A percentile compares a stretch with the other conserved stretches of the same genome.
phyloP scores from a whole-genome alignment of 2,797 vertebrate species.

The Spondyliosoma cantharus region DNA sequence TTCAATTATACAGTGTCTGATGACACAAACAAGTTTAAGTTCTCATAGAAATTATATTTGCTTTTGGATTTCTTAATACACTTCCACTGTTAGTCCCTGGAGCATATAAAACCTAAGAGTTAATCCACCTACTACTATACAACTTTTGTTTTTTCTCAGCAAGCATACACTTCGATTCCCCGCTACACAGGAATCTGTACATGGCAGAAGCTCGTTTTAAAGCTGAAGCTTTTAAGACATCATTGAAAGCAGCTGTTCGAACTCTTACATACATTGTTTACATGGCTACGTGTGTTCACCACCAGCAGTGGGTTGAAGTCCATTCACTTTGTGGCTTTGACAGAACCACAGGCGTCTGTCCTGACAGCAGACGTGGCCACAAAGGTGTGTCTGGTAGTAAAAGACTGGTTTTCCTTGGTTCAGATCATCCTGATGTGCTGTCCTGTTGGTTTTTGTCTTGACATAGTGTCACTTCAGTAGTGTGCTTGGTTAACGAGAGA shows the following conservation, averaged over 20 bases:
- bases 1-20: slow-evolving; percentile 46
- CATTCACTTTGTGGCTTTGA: slow-evolving; percentile 36
- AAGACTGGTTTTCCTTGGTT: slow-evolving; percentile 40
- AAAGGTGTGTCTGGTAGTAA: slow-evolving; percentile 9
- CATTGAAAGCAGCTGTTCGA: slow-evolving; percentile 74
- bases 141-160: slow-evolving; percentile 55
- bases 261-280: slow-evolving; percentile 70
- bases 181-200: slow-evolving; percentile 62
- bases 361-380: slow-evolving; percentile 17
- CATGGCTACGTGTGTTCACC: slow-evolving; percentile 72
- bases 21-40: slow-evolving; percentile 52
- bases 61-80: slow-evolving; percentile 18
- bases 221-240: slow-evolving; percentile 81
- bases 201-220: slow-evolving; percentile 70
- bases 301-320: slow-evolving; percentile 44
- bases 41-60: slow-evolving; percentile 53
- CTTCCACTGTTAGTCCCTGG: slow-evolving; percentile 27
- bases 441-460: slow-evolving; percentile 42
- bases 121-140: slow-evolving; percentile 43
- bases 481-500: slow-evolving; percentile 53
- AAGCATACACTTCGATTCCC: slow-evolving; percentile 68
- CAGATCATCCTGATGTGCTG: slow-evolving; percentile 38
- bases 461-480: slow-evolving; percentile 38
- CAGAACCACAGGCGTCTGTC: slow-evolving; percentile 31
- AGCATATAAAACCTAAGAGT: slow-evolving; percentile 46